Percentiles rank a stretch among this genome's conserved stretches.
phyloP scores from a whole-genome alignment of 1,140 invertebrate species.

The Pectinophora gossypiella region DNA sequence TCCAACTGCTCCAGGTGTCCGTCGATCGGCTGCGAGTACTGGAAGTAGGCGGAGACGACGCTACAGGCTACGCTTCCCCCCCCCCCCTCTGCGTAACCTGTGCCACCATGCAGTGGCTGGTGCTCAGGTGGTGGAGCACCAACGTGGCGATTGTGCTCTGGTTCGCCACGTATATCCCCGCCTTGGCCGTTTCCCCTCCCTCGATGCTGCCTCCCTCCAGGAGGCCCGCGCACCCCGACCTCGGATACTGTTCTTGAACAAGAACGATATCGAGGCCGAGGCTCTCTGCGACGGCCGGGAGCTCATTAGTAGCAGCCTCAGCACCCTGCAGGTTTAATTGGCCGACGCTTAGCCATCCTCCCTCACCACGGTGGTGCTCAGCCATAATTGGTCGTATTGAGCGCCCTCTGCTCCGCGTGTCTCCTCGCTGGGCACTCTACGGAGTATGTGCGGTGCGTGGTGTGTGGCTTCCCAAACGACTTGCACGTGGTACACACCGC shows the following conservation, averaged over 20 bases:
- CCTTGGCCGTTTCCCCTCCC: neutral
- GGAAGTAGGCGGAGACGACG: neutral
- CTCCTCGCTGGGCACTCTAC: conserved; percentile 8
- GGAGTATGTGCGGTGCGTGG: neutral
- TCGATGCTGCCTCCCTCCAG: neutral
- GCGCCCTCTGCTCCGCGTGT: conserved; percentile 6
- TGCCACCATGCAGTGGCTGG: neutral
- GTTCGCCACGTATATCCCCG: neutral
- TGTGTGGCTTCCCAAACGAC: neutral
- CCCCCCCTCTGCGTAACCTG: neutral
- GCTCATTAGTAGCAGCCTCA: conserved; percentile 15
- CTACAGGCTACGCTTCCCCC: neutral
- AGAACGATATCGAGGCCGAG: conserved; percentile 16
- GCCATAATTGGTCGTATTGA: neutral
- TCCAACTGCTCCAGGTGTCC: conserved; percentile 9
- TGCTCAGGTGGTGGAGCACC: neutral
- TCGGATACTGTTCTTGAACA: conserved; percentile 15
- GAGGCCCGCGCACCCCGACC: neutral
- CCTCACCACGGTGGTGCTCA: too few relatives aligned
- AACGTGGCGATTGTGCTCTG: neutral
- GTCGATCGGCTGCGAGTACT: conserved; percentile 13
- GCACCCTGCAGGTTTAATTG: conserved; percentile 18
- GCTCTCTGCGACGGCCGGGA: conserved; percentile 6
- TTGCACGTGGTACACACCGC: neutral
- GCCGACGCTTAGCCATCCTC: neutral